Conservation (phyloP, 2,888 invertebrate species). For the Tenodera sinensis region DNA sequence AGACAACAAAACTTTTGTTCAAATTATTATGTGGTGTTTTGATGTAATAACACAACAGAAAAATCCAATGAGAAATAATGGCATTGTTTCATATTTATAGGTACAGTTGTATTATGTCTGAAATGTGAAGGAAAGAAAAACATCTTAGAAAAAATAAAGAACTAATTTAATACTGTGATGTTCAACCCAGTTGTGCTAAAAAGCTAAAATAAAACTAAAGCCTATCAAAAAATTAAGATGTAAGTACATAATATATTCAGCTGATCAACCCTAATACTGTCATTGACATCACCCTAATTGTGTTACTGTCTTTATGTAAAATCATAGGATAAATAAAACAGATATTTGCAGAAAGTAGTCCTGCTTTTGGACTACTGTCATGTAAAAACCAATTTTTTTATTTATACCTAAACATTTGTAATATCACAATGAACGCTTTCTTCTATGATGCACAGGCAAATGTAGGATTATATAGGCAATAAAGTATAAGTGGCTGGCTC, state of each 20-base stretch:
- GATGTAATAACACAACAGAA: neutral
- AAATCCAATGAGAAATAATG: neutral
- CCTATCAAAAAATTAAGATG: neutral
- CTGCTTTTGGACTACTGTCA: neutral
- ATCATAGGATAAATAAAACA: conserved; percentile 29
- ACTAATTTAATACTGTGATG: neutral
- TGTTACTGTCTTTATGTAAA: conserved; percentile 28
- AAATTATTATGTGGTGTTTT: conserved; percentile 19
- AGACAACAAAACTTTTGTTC: neutral
- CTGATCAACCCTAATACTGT: neutral
- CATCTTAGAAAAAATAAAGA: neutral
- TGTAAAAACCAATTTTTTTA: neutral
- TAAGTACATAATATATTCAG: neutral
- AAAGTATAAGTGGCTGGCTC: neutral
- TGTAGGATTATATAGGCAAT: neutral
- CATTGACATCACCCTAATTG: conserved; percentile 7
- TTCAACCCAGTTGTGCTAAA: neutral
- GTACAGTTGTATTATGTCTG: neutral
- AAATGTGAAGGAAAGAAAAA: neutral
- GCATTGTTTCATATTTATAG: neutral
- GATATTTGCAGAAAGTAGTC: conserved; percentile 24
- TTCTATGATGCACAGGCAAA: neutral
- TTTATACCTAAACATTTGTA: neutral
- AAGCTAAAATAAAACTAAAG: neutral
- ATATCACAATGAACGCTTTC: neutral